These are phyloP conservation scores for Plagiodera versicolora DNA, from an alignment of 2,888 invertebrate genomes.

Conservation along the genomic window DNA sequence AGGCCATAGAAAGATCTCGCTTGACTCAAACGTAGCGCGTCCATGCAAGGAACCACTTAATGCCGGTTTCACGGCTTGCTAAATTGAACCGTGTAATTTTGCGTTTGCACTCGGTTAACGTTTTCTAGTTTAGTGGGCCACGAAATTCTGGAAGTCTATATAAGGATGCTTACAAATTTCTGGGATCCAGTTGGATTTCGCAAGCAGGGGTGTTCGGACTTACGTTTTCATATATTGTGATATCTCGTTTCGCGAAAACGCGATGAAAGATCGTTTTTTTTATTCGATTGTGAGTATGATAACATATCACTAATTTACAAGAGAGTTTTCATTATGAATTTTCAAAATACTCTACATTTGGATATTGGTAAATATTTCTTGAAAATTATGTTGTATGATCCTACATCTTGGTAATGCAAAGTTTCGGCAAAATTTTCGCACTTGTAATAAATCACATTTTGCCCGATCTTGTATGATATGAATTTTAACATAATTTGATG, in stretches of 20 bases:
- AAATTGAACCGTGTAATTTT: conserved; percentile 64
- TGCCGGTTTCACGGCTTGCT: conserved; percentile 61
- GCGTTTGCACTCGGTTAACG: conserved; percentile 60
- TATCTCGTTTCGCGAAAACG: conserved; percentile 10
- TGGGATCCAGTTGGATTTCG: conserved; percentile 45
- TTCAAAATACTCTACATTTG: too few species aligned
- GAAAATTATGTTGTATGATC: too few species aligned
- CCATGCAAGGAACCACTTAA: conserved; percentile 55
- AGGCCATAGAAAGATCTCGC: conserved; percentile 20
- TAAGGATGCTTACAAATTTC: conserved; percentile 53
- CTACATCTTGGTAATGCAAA: too few species aligned
- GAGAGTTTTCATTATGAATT: too few species aligned
- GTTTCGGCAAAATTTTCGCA: too few species aligned
- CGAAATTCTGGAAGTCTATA: conserved; percentile 64
- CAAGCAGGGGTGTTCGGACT: conserved; percentile 23
- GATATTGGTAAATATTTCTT: too few species aligned
- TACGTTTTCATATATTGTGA: conserved; percentile 16
- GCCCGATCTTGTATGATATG: too few species aligned
- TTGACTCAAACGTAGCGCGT: conserved; percentile 49
- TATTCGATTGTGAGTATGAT: too few species aligned
- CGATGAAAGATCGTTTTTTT: too few species aligned
- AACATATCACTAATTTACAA: too few species aligned
- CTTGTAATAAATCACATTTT: too few species aligned
- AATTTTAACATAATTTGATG: too few species aligned
- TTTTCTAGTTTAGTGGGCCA: conserved; percentile 67